Evolutionary conservation across 2,888 invertebrate genomes (phyloP).

Genomic region (Drosophila engyochracea): DNA sequence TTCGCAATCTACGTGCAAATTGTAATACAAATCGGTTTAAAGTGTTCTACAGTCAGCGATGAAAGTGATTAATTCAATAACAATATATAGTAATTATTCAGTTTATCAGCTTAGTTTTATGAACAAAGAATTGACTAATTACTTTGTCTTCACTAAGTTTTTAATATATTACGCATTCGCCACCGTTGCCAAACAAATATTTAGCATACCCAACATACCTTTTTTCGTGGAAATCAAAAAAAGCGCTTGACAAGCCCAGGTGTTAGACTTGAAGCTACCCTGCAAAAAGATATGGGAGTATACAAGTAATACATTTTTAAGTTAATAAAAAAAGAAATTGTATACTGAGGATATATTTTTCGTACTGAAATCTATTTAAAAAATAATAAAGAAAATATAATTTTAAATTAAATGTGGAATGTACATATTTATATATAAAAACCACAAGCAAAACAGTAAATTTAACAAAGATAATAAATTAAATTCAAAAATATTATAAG

Average conservation of each 20-base stretch:
- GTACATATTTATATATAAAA: background rate
- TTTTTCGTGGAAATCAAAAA: constrained; percentile 52
- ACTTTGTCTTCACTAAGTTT: background rate
- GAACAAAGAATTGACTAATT: constrained; percentile 12
- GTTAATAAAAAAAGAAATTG: background rate
- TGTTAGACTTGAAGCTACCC: background rate
- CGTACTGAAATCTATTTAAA: background rate
- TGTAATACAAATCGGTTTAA: constrained; percentile 31
- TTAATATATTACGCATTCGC: constrained; percentile 60
- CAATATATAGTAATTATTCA: constrained; percentile 4
- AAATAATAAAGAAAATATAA: background rate
- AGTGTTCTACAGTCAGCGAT: constrained; percentile 25
- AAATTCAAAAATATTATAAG: background rate
- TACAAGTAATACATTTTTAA: background rate
- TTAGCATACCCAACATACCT: constrained; percentile 30
- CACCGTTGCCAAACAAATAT: constrained; percentile 16
- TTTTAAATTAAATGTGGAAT: background rate
- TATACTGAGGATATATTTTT: background rate
- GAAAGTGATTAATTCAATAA: constrained; percentile 13
- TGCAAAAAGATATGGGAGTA: background rate
- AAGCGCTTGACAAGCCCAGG: accelerated
- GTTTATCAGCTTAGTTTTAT: constrained; percentile 1
- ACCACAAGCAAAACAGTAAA: background rate
- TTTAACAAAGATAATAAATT: background rate
- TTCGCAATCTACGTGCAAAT: constrained; percentile 43